A percentile compares a stretch with the other conserved stretches of the same genome.
Evolutionary conservation across 2,888 invertebrate genomes (phyloP).

Genomic region (Thereva nobilitata): DNA sequence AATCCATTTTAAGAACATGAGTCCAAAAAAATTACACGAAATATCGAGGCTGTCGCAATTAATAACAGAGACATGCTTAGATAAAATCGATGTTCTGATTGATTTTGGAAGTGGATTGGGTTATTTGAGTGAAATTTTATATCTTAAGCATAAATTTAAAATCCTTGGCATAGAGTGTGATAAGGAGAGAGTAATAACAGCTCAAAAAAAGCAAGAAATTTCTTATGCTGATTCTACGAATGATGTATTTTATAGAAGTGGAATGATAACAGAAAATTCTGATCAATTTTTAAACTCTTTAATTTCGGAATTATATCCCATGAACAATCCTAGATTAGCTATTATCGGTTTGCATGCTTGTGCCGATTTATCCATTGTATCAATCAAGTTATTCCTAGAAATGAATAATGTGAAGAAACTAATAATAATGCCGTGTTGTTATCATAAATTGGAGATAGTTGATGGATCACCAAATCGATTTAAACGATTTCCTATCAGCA

Average conservation of each 20-base stretch:
- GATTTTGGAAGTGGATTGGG: slow-evolving; percentile 80
- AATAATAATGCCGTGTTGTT: slow-evolving; percentile 78
- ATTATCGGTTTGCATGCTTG: slow-evolving; percentile 76
- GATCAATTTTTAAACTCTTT: slow-evolving; percentile 56
- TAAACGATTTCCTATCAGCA: slow-evolving; percentile 70
- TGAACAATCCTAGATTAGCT: slow-evolving; percentile 45
- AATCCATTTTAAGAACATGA: slow-evolving; percentile 55
- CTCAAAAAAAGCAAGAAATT: slow-evolving; percentile 63
- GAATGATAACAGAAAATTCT: slow-evolving; percentile 63
- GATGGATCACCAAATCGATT: slow-evolving; percentile 52
- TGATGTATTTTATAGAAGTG: slow-evolving; percentile 64
- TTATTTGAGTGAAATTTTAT: slow-evolving; percentile 71
- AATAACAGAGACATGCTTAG: slow-evolving; percentile 47
- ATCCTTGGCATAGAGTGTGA: slow-evolving; percentile 73
- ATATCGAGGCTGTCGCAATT: slow-evolving; percentile 65
- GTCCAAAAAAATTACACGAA: slow-evolving; percentile 73
- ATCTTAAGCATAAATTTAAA: slow-evolving; percentile 60
- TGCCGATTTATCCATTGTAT: slow-evolving; percentile 72
- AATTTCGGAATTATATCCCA: slow-evolving; percentile 52
- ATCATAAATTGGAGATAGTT: slow-evolving; percentile 66
- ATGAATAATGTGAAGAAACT: slow-evolving; percentile 63
- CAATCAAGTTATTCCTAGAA: slow-evolving; percentile 67
- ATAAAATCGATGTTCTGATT: slow-evolving; percentile 62
- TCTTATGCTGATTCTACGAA: slow-evolving; percentile 61
- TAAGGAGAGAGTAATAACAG: slow-evolving; percentile 61